A percentile compares a stretch with the other conserved stretches of the same genome.
These are phyloP conservation scores for Synodontis membranacea DNA, from an alignment of 2,113 vertebrate genomes.

Conservation along the genomic window DNA sequence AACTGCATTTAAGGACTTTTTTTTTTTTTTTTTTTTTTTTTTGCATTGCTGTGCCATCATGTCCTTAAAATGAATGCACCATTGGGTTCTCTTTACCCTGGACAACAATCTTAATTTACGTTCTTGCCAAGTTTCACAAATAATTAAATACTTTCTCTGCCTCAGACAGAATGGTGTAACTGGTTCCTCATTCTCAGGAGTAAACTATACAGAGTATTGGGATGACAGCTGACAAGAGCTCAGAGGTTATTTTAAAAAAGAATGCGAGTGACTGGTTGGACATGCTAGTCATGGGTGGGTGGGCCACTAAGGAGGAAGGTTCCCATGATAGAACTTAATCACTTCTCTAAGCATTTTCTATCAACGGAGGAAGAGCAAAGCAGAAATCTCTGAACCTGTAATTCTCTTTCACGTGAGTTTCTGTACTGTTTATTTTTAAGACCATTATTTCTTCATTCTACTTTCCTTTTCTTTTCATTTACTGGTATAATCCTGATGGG, in stretches of 20 bases:
- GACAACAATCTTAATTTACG: not conserved
- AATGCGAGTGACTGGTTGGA: constrained; percentile 55
- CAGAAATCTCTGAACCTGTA: constrained; percentile 14
- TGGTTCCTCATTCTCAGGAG: constrained; percentile 1
- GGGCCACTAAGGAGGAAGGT: constrained; percentile 45
- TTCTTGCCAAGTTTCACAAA: not conserved
- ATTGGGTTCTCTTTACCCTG: not conserved
- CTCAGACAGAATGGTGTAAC: constrained; percentile 17
- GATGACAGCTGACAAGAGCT: constrained; percentile 64
- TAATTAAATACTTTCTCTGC: not conserved
- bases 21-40: no score
- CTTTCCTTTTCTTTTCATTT: not conserved
- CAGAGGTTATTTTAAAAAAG: constrained; percentile 72
- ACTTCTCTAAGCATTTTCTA: constrained; percentile 44
- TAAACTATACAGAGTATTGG: constrained; percentile 20
- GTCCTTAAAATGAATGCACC: not conserved
- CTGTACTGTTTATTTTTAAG: not conserved
- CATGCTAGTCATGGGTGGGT: constrained; percentile 50
- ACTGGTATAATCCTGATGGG: not conserved
- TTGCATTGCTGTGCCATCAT: not conserved
- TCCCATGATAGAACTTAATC: constrained; percentile 48
- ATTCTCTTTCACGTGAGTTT: constrained; percentile 62
- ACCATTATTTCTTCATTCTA: not conserved
- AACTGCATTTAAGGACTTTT: not conserved
- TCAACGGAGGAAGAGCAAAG: constrained; percentile 44